A percentile compares a stretch with the other conserved stretches of the same genome.
phyloP scores from a whole-genome alignment of 2,888 invertebrate genomes.

The Zonitis immaculata region DNA sequence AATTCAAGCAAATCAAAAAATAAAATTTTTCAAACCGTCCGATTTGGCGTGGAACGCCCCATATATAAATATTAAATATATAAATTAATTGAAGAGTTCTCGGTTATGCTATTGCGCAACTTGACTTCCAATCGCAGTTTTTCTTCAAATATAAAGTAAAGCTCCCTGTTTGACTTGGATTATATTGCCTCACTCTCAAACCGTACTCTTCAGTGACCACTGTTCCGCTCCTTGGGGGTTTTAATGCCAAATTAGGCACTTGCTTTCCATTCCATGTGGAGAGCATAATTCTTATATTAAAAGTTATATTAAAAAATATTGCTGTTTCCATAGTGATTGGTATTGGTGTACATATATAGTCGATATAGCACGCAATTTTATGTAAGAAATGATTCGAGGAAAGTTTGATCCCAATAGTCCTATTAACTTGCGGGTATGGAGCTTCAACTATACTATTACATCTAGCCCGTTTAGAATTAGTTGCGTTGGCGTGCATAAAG shows the following conservation, averaged over 20 bases:
- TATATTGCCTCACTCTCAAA: background rate
- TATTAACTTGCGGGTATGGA: slow-evolving; percentile 16
- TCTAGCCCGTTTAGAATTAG: slow-evolving; percentile 17
- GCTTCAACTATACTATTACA: slow-evolving; percentile 19
- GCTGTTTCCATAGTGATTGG: background rate
- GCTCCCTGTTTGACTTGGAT: background rate
- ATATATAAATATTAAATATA: too few relatives aligned
- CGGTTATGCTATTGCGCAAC: too few relatives aligned
- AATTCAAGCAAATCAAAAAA: too few relatives aligned
- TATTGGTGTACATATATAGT: slow-evolving; percentile 8
- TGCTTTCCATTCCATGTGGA: background rate
- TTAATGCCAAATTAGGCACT: background rate
- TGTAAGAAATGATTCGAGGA: slow-evolving; percentile 14
- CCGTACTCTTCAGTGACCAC: background rate
- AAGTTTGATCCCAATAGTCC: slow-evolving; percentile 21
- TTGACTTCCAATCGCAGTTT: too few relatives aligned
- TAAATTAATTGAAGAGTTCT: too few relatives aligned
- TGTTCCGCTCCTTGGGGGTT: background rate
- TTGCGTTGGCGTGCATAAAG: slow-evolving; percentile 21
- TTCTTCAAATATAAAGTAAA: too few relatives aligned
- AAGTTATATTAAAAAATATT: too few relatives aligned
- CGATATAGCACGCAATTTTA: slow-evolving; percentile 13
- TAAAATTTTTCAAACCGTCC: too few relatives aligned
- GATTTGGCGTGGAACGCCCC: too few relatives aligned
- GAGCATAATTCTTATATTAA: background rate